Evolutionary conservation across 2,113 vertebrate species (phyloP), one percentile per base, ranked within the genome.

Genomic region (Chiloscyllium plagiosum): DNA sequence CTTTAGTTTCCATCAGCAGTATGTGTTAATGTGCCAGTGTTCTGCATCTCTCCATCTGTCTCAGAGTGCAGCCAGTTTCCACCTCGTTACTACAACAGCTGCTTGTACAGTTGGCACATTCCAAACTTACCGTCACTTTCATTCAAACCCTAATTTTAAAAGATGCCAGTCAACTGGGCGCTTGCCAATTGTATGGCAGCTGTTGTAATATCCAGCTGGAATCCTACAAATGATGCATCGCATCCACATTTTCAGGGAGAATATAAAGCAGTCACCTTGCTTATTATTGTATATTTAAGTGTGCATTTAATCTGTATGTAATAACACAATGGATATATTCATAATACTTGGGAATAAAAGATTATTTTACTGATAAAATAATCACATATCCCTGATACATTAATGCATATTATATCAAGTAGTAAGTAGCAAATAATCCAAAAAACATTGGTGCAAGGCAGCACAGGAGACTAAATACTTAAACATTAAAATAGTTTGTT

Each of bases 1-100:
- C 26, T 33, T 61, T 56, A 90, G 50, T 61, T 61, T 90, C 56
- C 29, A 90, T 61, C 87, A 90, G 19, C 24, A 17, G 52, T 61
- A 56, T 90, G 50, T 89, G 87, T 61, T 61, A 90, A 90, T 90
- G 87, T 90, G 52, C 26, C 52, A 61, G 52, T 90, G 87, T 90
- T 90, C 52, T 90, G 87, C 50, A 61, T 90, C 87, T 90, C 87
- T 56, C 52, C 87, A 90, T 90, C 87, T 90, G 87, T 15, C 52
- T 15, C 4, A n/a, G 26, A 90, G 52, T 29, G 10, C 56, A 90
- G 26, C 87, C 52, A 90, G 87, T 56, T 90, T 90, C 52, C 87
- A 90, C 52, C 87, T 90, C 87, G 52, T 90, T 90, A 56, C 87
- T 61, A 19, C 33, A 90, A 33, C 52, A 90, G 87, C 87, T 90